Evolutionary conservation across 2,888 invertebrate species (phyloP).

Genomic region (Diaphora mendica): DNA sequence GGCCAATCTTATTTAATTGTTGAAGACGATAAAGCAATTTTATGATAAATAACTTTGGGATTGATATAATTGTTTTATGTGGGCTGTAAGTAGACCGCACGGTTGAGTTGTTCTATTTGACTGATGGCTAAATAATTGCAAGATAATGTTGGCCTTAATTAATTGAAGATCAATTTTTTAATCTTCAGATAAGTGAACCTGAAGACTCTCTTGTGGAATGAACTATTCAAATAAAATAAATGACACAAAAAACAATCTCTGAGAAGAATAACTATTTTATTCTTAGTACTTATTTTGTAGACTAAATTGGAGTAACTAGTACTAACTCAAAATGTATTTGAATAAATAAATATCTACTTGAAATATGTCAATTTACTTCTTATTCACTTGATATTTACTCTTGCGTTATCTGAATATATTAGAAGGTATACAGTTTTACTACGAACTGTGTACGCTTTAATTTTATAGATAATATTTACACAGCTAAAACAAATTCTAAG

Average conservation of each 20-base stretch:
- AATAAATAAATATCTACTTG: neutral
- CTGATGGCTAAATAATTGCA: constrained; percentile 36
- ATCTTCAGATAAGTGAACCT: neutral
- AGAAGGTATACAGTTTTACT: neutral
- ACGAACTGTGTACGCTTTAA: neutral
- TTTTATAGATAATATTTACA: neutral
- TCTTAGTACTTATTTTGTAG: neutral
- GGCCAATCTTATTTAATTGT: constrained; percentile 76
- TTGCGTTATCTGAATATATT: neutral
- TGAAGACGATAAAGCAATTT: constrained; percentile 72
- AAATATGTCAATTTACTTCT: neutral
- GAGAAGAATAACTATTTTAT: neutral
- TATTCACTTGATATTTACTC: neutral
- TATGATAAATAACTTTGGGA: constrained; percentile 68
- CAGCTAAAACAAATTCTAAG: too few relatives aligned
- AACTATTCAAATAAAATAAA: neutral
- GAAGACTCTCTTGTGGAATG: neutral
- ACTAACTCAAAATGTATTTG: neutral
- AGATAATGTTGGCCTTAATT: constrained; percentile 14
- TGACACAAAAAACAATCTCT: neutral
- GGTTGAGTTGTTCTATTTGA: constrained; percentile 43
- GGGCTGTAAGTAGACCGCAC: constrained; percentile 53
- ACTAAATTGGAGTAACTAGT: neutral
- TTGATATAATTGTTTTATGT: constrained; percentile 67
- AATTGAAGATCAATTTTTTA: neutral